Percentiles rank a stretch among this genome's conserved stretches.
Conservation (phyloP, 2,888 invertebrate genomes). For the Melipona bicolor region DNA sequence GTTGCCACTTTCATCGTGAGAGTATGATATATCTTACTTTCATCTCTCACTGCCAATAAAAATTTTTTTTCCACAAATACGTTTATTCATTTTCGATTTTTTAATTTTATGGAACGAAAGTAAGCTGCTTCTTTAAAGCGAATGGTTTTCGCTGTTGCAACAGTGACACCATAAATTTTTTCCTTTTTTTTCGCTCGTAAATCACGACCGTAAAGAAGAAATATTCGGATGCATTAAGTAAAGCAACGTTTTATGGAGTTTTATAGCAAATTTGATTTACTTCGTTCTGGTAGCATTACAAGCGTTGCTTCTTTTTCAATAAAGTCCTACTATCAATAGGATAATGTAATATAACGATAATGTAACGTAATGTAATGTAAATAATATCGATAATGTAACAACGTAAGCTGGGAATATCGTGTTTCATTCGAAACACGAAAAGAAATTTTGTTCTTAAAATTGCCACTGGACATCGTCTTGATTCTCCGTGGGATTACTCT, state of each 20-base stretch:
- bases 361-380: neutral
- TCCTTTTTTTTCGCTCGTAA: neutral
- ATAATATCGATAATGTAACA: neutral
- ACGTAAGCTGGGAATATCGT: neutral
- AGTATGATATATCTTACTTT: neutral
- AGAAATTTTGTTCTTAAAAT: conserved; percentile 3
- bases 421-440: neutral
- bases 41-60: neutral
- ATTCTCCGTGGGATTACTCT: neutral
- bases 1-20: neutral
- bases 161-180: conserved; percentile 13
- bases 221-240: conserved; percentile 12
- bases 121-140: neutral
- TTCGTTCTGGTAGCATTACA: neutral
- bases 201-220: neutral
- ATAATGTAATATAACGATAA: neutral
- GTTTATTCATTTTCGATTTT: neutral
- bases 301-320: neutral
- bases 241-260: conserved; percentile 5
- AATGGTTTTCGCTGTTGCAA: neutral
- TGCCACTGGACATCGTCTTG: neutral
- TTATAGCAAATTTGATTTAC: conserved; percentile 18
- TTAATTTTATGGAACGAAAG: neutral
- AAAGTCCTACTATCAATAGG: neutral
- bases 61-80: neutral